Conservation (phyloP, 2,113 vertebrate genomes). For the Pyxicephalus adspersus region DNA sequence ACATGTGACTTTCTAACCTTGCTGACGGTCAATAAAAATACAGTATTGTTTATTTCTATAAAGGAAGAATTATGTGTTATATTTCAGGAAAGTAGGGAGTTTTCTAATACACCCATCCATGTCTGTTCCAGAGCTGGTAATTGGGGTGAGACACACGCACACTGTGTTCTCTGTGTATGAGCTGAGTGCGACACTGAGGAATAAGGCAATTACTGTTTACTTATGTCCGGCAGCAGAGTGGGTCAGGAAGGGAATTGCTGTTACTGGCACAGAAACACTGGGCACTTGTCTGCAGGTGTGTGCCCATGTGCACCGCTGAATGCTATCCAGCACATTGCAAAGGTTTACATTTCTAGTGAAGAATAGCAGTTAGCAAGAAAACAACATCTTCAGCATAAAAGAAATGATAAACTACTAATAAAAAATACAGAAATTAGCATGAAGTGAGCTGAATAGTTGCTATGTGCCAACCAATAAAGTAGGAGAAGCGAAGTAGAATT, state of each 20-base stretch:
- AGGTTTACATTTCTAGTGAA: neutral
- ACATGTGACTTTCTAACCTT: too few species aligned
- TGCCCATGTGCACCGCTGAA: neutral
- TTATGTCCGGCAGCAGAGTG: conserved; percentile 35
- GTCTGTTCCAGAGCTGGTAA: conserved; percentile 37
- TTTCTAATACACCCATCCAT: conserved; percentile 11
- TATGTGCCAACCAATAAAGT: too few species aligned
- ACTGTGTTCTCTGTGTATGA: conserved; percentile 33
- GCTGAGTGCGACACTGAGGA: neutral
- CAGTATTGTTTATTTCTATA: too few species aligned
- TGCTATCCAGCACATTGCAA: neutral
- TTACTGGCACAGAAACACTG: conserved; percentile 35
- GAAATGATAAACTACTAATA: too few species aligned
- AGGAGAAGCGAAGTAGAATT: too few species aligned
- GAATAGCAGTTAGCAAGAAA: too few species aligned
- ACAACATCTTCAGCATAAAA: too few species aligned
- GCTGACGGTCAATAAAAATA: too few species aligned
- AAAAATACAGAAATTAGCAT: too few species aligned
- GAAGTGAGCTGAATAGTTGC: too few species aligned
- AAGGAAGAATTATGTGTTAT: too few species aligned
- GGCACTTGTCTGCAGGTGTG: conserved; percentile 42
- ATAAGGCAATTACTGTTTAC: conserved; percentile 40
- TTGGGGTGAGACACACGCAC: conserved; percentile 25
- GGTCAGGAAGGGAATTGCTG: neutral
- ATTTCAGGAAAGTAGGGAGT: too few species aligned